Conservation (phyloP, 2,113 vertebrate genomes). For the Aramus guarauna region DNA sequence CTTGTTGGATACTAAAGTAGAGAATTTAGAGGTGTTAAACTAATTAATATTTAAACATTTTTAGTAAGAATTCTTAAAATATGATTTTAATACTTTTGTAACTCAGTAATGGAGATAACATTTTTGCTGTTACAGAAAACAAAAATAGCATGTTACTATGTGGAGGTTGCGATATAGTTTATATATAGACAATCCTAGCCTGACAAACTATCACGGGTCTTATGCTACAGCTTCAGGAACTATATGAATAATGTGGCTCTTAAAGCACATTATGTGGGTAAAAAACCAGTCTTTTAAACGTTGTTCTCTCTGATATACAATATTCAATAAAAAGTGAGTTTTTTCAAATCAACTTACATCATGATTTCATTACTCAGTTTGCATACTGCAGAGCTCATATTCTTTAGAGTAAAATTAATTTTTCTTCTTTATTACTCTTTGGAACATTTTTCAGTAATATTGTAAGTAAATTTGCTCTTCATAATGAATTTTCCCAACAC, state of each 20-base stretch:
- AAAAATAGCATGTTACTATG: conserved; percentile 69
- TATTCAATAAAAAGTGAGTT: neutral
- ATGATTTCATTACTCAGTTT: neutral
- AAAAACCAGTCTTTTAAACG: neutral
- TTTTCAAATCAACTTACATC: neutral
- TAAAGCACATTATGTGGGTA: neutral
- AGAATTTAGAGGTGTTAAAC: neutral
- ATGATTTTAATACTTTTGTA: neutral
- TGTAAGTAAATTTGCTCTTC: neutral
- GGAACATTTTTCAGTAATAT: neutral
- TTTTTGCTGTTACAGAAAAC: conserved; percentile 65
- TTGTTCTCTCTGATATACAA: neutral
- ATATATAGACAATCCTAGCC: conserved; percentile 66
- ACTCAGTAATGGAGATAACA: neutral
- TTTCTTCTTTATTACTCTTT: neutral
- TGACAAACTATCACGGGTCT: conserved; percentile 34
- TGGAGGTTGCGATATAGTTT: conserved; percentile 65
- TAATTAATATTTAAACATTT: conserved; percentile 5
- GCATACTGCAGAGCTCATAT: neutral
- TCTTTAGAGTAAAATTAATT: neutral
- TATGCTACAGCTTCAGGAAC: conserved; percentile 21
- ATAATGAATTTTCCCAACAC: neutral
- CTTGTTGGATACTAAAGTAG: neutral
- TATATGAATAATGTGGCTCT: neutral
- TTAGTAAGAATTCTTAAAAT: conserved; percentile 26